Evolutionary conservation across 1,140 invertebrate species (phyloP), one percentile per base, ranked within the genome.

Genomic region (Aculops lycopersici): DNA sequence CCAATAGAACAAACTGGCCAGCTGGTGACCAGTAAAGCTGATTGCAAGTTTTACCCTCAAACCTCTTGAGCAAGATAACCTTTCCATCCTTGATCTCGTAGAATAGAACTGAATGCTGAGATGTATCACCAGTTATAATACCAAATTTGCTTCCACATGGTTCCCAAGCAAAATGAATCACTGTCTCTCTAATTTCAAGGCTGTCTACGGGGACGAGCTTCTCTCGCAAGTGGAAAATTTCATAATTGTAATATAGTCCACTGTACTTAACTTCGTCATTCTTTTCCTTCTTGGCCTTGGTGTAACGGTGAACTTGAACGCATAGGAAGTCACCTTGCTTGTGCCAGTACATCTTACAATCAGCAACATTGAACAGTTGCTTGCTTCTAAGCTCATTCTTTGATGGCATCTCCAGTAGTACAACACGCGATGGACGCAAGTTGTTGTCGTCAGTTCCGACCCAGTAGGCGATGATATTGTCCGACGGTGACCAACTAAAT

Each of bases 341-440:
- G 59, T 97, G 90, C 92, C 92, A 98, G 55, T 86, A 83, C 53
- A 98, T 83, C 52, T 88, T 88, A 59, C 86, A 94, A 49, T 94
- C 84, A 8, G 84, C 79, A 0, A 97, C 90, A 49, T 80, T 92
- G 63, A 97, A 97, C 20, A 97, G 62, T 57, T 94, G 94, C 52
- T 92, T 90, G 38, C 81, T 77, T 50, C 88, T 69, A n/a, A 75
- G 70, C 63, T 94, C 86, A 45, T 68, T 71, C 35, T 79, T 72
- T 39, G 64, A 68, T 37, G 61, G 66, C 55, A 55, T 58, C 40
- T 58, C 56, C 38, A 62, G 51, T 3, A 66, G 48, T 13, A 54
- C 57, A 3, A 66, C 62, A 44, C 63, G 52, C 15, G 64, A 63
- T 31, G 64, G 63, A 2, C 59, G 78, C n/a, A n/a, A n/a, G n/a